Evolutionary conservation across 2,113 vertebrate genomes (phyloP), one percentile per base, ranked within the genome.

Genomic region (Phrynocephalus versicolor): DNA sequence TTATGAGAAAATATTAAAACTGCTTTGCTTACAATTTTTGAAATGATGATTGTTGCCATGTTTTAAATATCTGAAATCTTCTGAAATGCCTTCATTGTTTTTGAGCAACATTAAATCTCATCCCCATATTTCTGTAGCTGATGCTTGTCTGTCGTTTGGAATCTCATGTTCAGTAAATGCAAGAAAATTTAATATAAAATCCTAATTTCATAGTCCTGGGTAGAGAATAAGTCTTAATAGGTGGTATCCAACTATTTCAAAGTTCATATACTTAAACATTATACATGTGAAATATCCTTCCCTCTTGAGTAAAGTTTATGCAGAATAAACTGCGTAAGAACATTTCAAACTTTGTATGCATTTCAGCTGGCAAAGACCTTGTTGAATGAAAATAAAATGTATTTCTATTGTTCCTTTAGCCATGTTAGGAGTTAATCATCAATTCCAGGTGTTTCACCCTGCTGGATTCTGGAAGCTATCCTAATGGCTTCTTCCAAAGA

Each of bases 401-500:
- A 57, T 23, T 71, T 92, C 92, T 94, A 95, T 88, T 95, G 95
- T 94, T 94, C 88, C 90, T 71, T 84, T 88, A 92, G 88, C 88
- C 91, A 89, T 90, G 91, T 75, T 82, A 65, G 71, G 83, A 89
- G 88, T 97, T 97, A 99, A 95, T 99, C 98, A 89, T 99, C 98
- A 92, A 99, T 95, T 77, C 97, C 99, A 14, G 98, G 98, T 0
- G 98, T 98, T 94, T 99, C 99, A 90, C 99, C 98, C 93, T 99
- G 99, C 79, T 99, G 98, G 97, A 99, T 99, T 94, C 98, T 97
- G 79, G 99, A 99, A 83, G 98, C 99, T 97, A 99, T 99, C 96
- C 98, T 97, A 94, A 99, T 99, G 95, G 99, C 99, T 97, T 99
- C 99, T 95, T 99, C 99, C 94, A 99, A 94, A 41, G 99, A 99